These are phyloP conservation scores for Calephelis nemesis DNA, from an alignment of 1,140 invertebrate genomes.

Conservation along the genomic window DNA sequence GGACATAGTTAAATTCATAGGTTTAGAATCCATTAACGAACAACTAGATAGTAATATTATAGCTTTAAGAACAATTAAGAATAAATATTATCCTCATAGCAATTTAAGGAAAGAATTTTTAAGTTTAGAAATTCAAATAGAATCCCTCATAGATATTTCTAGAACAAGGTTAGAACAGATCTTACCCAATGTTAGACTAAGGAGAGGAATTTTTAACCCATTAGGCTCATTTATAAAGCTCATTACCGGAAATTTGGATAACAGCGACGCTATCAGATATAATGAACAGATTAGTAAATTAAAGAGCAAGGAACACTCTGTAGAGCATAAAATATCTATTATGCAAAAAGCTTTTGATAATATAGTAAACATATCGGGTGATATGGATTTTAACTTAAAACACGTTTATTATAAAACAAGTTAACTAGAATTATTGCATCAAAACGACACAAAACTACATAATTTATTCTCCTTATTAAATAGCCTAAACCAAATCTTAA, in stretches of 20 bases:
- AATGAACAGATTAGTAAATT: background rate
- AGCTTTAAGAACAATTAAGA: background rate
- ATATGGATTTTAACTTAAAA: background rate
- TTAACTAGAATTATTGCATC: background rate
- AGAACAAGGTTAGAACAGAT: background rate
- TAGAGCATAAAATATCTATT: background rate
- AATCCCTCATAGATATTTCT: background rate
- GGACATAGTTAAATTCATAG: background rate
- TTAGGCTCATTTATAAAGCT: conserved; percentile 4
- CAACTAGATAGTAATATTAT: background rate
- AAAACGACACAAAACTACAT: background rate
- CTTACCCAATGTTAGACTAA: background rate
- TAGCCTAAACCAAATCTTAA: background rate
- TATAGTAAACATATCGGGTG: background rate
- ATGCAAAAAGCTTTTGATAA: conserved; percentile 2
- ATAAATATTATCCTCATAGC: background rate
- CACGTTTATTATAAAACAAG: background rate
- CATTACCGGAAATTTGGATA: background rate
- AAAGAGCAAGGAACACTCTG: background rate
- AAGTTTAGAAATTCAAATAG: background rate
- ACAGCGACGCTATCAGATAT: background rate
- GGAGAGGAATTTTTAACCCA: background rate
- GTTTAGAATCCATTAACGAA: background rate
- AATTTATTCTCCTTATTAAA: background rate
- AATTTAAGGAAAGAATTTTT: conserved; percentile 9